phyloP scores from a whole-genome alignment of 2,797 vertebrate genomes.

The Thalassophryne amazonica region DNA sequence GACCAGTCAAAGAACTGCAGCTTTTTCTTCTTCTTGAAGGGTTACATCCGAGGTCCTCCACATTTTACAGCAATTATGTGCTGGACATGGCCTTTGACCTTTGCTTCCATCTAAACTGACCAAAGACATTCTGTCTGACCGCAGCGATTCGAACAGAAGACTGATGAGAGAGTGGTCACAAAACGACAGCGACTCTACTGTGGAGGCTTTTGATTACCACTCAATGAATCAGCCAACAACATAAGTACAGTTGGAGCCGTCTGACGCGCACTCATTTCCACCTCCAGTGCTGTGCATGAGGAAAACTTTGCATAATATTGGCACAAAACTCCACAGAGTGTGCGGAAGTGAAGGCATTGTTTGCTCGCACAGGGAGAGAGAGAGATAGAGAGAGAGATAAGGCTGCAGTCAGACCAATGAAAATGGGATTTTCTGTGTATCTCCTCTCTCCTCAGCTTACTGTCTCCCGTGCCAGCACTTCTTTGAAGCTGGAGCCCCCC shows the following conservation, averaged over 20 bases:
- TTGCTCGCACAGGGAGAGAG: constrained; percentile 38
- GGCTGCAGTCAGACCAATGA: constrained; percentile 48
- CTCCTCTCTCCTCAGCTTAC: constrained; percentile 25
- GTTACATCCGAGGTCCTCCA: too few relatives aligned
- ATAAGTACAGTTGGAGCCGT: constrained; percentile 12
- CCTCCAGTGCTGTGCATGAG: constrained; percentile 30
- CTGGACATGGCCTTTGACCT: too few relatives aligned
- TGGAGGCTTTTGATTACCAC: too few relatives aligned
- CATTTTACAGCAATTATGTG: too few relatives aligned
- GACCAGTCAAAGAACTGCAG: too few relatives aligned
- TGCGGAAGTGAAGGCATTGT: constrained; percentile 20
- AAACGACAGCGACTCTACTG: too few relatives aligned
- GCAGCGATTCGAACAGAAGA: too few relatives aligned
- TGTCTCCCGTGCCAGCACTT: constrained; percentile 38
- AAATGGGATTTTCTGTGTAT: constrained; percentile 48
- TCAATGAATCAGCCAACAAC: too few relatives aligned
- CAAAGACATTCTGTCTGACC: too few relatives aligned
- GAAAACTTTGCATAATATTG: constrained; percentile 28
- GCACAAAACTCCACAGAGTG: constrained; percentile 25
- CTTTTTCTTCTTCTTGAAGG: too few relatives aligned
- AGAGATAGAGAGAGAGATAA: constrained; percentile 43
- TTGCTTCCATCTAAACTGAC: too few relatives aligned
- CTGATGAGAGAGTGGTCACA: too few relatives aligned
- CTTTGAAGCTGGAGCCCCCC: constrained; percentile 59
- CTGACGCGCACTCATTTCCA: constrained; percentile 4